phyloP scores from a whole-genome alignment of 2,113 vertebrate species.

The Psephotus haematonotus region DNA sequence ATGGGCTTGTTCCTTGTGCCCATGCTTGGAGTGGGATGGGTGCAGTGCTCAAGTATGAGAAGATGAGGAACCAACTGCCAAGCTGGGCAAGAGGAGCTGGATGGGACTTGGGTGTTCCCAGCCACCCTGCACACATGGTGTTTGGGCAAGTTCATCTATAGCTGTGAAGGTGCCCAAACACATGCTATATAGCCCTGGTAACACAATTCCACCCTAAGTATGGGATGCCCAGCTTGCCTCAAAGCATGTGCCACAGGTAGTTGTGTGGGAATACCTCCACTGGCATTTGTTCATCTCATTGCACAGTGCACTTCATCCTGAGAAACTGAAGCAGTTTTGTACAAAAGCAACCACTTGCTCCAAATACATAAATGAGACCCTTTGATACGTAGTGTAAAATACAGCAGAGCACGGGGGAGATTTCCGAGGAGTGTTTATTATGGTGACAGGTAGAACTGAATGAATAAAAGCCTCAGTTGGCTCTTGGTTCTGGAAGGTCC shows the following conservation, averaged over 20 bases:
- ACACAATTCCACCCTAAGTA: fast-evolving
- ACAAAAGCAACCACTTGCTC: background rate
- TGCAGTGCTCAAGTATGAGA: background rate
- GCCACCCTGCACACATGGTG: fast-evolving
- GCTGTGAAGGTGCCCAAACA: background rate
- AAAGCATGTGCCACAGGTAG: fast-evolving
- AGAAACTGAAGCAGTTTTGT: background rate
- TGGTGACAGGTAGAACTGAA: background rate
- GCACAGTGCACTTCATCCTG: background rate
- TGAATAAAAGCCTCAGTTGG: slow-evolving; percentile 5
- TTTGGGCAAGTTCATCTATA: background rate
- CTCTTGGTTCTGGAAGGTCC: slow-evolving; percentile 15
- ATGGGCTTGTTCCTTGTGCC: background rate
- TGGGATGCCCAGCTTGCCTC: background rate
- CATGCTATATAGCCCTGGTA: fast-evolving
- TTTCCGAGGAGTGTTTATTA: background rate
- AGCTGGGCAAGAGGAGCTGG: background rate
- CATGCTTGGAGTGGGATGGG: background rate
- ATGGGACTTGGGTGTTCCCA: background rate
- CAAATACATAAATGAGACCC: background rate
- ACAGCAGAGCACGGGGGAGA: background rate
- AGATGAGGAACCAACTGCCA: background rate
- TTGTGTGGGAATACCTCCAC: fast-evolving
- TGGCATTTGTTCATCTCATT: background rate
- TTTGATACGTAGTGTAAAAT: background rate